These are phyloP conservation scores for Pelagia noctiluca DNA, from an alignment of 30 jellyfish, hydroid and myxozoan species.

Conservation along the genomic window DNA sequence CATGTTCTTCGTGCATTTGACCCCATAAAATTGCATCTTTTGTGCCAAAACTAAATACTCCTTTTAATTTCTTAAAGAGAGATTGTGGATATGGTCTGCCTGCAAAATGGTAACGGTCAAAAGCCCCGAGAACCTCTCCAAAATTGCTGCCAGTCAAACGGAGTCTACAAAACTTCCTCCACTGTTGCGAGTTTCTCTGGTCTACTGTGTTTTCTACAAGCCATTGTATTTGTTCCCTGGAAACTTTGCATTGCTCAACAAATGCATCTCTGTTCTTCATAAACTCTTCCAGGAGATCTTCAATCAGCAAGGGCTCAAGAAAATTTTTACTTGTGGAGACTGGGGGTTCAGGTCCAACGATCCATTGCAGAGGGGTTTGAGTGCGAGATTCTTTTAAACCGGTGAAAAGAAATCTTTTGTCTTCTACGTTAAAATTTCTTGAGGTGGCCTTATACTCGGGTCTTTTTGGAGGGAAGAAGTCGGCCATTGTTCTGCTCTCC, in stretches of 20 bases:
- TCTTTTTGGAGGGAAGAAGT: not conserved
- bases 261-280: not conserved
- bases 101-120: not conserved
- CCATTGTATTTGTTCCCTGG: slow-evolving; percentile 34
- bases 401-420: not conserved
- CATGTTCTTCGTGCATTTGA: slow-evolving; percentile 46
- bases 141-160: slow-evolving; percentile 43
- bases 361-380: slow-evolving; percentile 50
- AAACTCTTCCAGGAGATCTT: slow-evolving; percentile 21
- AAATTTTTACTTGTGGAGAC: not conserved
- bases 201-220: slow-evolving; percentile 19
- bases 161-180: slow-evolving; percentile 22
- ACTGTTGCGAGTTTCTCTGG: slow-evolving; percentile 14
- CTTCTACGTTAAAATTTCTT: not conserved
- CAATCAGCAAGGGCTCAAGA: slow-evolving; percentile 22
- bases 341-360: slow-evolving; percentile 48
- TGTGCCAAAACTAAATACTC: slow-evolving; percentile 25
- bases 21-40: slow-evolving; percentile 50
- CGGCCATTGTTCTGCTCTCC: not conserved
- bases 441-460: slow-evolving; percentile 9
- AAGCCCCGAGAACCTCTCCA: slow-evolving; percentile 35
- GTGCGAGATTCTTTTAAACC: not conserved
- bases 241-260: not conserved
- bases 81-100: slow-evolving; percentile 10
- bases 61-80: slow-evolving; percentile 8